Evolutionary conservation across 2,888 invertebrate genomes (phyloP).

Genomic region (Lydus trimaculatus): DNA sequence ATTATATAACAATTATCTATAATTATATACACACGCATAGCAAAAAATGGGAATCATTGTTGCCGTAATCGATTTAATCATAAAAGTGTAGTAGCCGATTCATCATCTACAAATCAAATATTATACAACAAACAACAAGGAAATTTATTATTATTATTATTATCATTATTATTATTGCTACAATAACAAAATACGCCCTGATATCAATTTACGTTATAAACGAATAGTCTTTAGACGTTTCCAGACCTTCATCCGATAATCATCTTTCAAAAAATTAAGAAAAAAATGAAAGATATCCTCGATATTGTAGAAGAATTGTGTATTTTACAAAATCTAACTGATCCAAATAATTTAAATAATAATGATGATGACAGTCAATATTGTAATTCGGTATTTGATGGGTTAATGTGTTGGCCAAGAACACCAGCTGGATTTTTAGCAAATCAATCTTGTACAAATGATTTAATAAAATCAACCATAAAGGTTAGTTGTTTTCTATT

Average conservation of each 20-base stretch:
- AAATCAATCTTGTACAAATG: conserved; percentile 59
- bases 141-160: background rate
- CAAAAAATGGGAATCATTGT: background rate
- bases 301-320: background rate
- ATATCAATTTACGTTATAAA: background rate
- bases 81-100: background rate
- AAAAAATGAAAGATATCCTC: background rate
- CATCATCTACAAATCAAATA: background rate
- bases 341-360: background rate
- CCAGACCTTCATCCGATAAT: background rate
- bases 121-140: background rate
- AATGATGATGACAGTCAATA: background rate
- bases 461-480: conserved; percentile 35
- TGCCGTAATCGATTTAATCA: background rate
- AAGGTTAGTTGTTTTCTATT: conserved; percentile 36
- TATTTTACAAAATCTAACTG: background rate
- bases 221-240: background rate
- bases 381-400: conserved; percentile 64
- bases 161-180: background rate
- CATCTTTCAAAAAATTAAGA: background rate
- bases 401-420: conserved; percentile 64
- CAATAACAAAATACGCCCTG: conserved; percentile 2
- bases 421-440: conserved; percentile 58
- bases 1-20: conserved; percentile 1
- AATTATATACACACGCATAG: background rate